These are phyloP conservation scores for Sinocyclocheilus anshuiensis DNA, from an alignment of 2,113 vertebrate species.

Conservation along the genomic window DNA sequence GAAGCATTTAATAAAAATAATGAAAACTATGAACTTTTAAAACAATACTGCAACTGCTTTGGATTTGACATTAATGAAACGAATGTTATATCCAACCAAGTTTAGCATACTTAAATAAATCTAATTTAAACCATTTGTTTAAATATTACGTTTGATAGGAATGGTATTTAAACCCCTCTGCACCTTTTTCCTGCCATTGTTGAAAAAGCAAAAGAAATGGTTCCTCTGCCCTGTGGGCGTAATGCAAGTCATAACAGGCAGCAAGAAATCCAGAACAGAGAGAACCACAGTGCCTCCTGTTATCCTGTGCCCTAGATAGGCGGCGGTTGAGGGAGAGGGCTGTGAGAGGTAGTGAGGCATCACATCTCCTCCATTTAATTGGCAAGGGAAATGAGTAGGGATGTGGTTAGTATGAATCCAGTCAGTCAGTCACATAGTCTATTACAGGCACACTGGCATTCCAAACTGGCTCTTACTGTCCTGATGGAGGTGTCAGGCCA, in stretches of 20 bases:
- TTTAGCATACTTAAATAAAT: background rate
- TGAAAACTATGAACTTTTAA: background rate
- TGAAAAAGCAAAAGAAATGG: background rate
- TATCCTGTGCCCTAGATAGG: background rate
- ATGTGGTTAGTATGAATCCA: conserved; percentile 42
- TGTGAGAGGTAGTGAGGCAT: conserved; percentile 23
- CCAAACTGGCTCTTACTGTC: conserved; percentile 10
- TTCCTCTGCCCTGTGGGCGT: conserved; percentile 19
- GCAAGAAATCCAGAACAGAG: conserved; percentile 10
- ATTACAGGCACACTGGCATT: conserved; percentile 60
- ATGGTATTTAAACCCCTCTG: background rate
- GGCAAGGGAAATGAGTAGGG: conserved; percentile 44
- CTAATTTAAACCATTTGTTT: background rate
- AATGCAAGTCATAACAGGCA: conserved; percentile 4
- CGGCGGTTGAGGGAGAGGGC: background rate
- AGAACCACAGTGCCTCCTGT: background rate
- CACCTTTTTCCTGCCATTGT: background rate
- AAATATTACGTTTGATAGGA: background rate
- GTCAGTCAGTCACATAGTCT: conserved; percentile 61
- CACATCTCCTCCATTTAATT: conserved; percentile 40
- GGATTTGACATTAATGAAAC: background rate
- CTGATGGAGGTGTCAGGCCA: conserved; percentile 49
- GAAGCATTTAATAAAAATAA: background rate
- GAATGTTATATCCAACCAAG: background rate
- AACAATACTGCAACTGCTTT: background rate